Percentiles rank a stretch among this genome's conserved stretches.
These are phyloP conservation scores for Cygnus olor DNA, from an alignment of 2,797 vertebrate species.

Conservation along the genomic window DNA sequence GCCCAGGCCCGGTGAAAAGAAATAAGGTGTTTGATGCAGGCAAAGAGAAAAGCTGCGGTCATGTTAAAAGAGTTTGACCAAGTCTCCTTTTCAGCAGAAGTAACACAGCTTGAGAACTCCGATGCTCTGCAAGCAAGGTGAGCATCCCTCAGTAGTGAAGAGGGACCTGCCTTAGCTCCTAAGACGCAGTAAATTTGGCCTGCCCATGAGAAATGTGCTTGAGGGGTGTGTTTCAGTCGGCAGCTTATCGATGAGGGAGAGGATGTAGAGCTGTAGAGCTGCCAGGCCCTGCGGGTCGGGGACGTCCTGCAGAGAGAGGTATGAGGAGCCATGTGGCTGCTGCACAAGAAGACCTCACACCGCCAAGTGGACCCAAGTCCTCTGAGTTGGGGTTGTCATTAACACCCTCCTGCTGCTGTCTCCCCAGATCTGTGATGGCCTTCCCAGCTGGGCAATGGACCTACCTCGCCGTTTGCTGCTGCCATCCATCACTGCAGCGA, in stretches of 20 bases:
- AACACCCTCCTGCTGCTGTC: not conserved
- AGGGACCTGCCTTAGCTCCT: not conserved
- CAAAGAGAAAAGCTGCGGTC: not conserved
- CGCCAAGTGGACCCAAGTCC: too few relatives aligned
- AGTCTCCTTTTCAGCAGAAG: not conserved
- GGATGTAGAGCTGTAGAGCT: not conserved
- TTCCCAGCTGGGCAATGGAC: not conserved
- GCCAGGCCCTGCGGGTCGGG: too few relatives aligned
- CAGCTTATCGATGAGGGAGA: not conserved
- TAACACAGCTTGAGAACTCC: not conserved
- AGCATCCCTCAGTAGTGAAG: not conserved
- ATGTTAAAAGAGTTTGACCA: not conserved
- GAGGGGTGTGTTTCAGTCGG: fast-evolving
- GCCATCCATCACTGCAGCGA: too few relatives aligned
- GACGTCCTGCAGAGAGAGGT: not conserved
- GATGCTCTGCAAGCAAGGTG: not conserved
- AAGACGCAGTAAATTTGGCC: not conserved
- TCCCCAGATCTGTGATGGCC: not conserved
- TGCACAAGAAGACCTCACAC: too few relatives aligned
- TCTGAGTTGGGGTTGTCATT: not conserved
- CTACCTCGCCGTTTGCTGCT: not conserved
- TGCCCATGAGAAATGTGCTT: fast-evolving
- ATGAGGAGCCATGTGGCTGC: not conserved
- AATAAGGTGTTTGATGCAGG: not conserved
- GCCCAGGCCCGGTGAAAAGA: not conserved